These are phyloP conservation scores for Hemicordylus capensis DNA, from an alignment of 2,113 vertebrate species.

Conservation along the genomic window DNA sequence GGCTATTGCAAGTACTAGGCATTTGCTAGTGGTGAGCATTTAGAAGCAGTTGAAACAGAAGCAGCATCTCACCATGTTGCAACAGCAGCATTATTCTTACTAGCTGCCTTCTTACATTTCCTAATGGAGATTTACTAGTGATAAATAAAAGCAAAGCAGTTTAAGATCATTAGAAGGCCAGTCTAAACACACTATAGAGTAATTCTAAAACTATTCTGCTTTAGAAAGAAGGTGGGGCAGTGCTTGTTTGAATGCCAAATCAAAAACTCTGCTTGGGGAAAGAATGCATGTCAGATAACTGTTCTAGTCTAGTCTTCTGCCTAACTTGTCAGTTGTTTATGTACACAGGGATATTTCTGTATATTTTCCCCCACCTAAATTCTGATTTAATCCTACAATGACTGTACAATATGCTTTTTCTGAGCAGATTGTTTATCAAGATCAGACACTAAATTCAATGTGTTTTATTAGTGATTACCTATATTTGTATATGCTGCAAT, in stretches of 20 bases:
- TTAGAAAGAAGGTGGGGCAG: neutral
- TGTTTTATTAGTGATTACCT: neutral
- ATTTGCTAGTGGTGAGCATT: neutral
- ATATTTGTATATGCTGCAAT: neutral
- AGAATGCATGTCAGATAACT: no score
- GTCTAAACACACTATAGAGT: neutral
- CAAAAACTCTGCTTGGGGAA: neutral
- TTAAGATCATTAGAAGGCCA: no score
- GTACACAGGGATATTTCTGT: neutral
- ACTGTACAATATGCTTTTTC: neutral
- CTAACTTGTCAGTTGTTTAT: neutral
- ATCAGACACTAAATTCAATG: neutral
- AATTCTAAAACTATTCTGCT: neutral
- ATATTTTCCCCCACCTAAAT: neutral
- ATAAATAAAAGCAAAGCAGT: neutral
- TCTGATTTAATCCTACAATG: neutral
- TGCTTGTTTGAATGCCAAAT: neutral
- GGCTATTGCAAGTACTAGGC: neutral
- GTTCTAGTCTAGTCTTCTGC: neutral
- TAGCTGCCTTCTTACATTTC: conserved; percentile 16
- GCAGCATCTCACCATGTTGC: no score
- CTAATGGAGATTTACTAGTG: conserved; percentile 2
- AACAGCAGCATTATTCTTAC: neutral
- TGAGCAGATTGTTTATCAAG: no score
- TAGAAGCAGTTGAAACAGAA: neutral